Evolutionary conservation across 2,797 vertebrate genomes (phyloP), one percentile per base, ranked within the genome.

Genomic region (Notoglanidium macrostoma): DNA sequence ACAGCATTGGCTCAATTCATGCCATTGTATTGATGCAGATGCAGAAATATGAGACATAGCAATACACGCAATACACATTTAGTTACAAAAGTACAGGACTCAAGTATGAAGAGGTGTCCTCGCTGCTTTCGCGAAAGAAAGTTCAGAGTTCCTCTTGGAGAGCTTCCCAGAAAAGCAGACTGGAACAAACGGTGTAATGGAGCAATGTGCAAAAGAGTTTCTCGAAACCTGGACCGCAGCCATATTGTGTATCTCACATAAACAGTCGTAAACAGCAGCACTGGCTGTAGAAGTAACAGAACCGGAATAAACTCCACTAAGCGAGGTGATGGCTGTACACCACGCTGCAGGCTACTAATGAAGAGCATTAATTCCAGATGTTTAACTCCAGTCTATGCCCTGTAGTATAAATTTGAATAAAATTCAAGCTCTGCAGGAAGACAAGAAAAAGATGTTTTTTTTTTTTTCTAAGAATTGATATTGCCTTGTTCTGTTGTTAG

Each of bases 111-210:
- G 17, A 49, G 59, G 23, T 63, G 79, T 65, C 79, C 79, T 81
- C 14, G 29, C n/a, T 65, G 40, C 80, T 81, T 46, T 65, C 0
- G 7, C 63, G 61, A 82, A 65, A 82, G 26, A 65, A 32, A 14
- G 35, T 81, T 68, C 61, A 55, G 61, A 79, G 85, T 15, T 32
- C 26, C 35, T 61, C 26, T 86, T 87, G 86, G 78, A 82, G 68
- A 81, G 15, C 3, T 83, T 87, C 79, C 86, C 79, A 83, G 79
- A 87, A 35, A 35, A 15, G 23, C 19, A 23, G 19, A 61, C 67
- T 59, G 1, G 55, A 61, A 61, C 40, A 70, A 49, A 59, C 3
- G 3, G 54, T 7, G 5, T 46, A 59, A 86, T 59, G n/a, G 40
- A 82, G 44, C 68, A 63, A 51, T 26, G 85, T 6, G 54, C 46